Conservation (phyloP, 2,113 vertebrate genomes). For the Phylloscopus trochiloides region DNA sequence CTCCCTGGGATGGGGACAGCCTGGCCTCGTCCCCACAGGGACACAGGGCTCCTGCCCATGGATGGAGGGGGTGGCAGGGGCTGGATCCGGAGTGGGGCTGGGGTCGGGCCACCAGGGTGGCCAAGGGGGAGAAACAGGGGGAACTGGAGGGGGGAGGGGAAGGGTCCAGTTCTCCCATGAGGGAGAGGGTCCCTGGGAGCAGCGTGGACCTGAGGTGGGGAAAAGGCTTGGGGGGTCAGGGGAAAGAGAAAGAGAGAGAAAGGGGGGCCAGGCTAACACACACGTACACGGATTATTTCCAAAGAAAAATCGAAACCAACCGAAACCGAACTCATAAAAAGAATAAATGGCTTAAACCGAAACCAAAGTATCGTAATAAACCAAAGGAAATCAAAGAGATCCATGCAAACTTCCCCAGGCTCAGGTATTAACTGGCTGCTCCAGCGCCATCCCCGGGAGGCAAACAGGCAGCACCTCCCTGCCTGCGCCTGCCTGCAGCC, state of each 20-base stretch:
- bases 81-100: not conserved
- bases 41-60: not conserved
- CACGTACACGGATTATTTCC: slow-evolving; percentile 70
- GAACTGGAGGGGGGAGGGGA: not conserved
- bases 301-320: slow-evolving; percentile 71
- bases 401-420: slow-evolving; percentile 91
- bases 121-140: not conserved
- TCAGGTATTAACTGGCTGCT: slow-evolving; percentile 71
- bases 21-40: not conserved
- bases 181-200: slow-evolving; percentile 20
- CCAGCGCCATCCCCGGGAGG: slow-evolving; percentile 80
- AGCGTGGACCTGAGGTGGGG: slow-evolving; percentile 4
- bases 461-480: not conserved
- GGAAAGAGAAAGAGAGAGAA: slow-evolving; percentile 15
- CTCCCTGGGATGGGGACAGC: slow-evolving; percentile 17
- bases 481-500: not conserved
- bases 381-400: slow-evolving; percentile 62
- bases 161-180: not conserved
- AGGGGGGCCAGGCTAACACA: slow-evolving; percentile 68
- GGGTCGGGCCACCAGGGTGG: not conserved
- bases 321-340: slow-evolving; percentile 74
- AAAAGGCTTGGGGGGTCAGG: not conserved
- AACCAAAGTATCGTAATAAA: slow-evolving; percentile 76
- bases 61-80: not conserved
- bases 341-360: slow-evolving; percentile 69